These are phyloP conservation scores for Virgularia gustaviana DNA, from an alignment of 92 coral and sea anemone genomes.

Conservation along the genomic window DNA sequence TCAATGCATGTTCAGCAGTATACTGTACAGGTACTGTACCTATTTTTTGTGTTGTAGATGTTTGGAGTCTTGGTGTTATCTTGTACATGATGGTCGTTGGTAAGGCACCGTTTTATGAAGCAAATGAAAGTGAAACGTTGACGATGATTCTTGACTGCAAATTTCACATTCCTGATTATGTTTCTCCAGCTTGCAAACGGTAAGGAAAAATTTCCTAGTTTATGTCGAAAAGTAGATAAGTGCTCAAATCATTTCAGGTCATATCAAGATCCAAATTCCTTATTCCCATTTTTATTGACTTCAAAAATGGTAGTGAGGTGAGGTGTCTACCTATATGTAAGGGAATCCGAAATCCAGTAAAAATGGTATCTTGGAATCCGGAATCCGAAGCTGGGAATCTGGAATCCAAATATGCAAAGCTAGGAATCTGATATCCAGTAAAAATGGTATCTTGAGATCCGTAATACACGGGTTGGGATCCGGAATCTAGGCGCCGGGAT, in stretches of 20 bases:
- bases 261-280: neutral
- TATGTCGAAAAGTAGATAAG: neutral
- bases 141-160: constrained; percentile 91
- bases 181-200: constrained; percentile 72
- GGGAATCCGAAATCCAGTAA: too few relatives aligned
- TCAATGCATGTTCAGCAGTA: neutral
- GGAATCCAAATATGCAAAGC: too few relatives aligned
- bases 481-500: too few relatives aligned
- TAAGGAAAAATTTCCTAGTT: constrained; percentile 9
- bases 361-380: too few relatives aligned
- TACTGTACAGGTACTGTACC: too few relatives aligned
- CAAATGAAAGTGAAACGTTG: constrained; percentile 94
- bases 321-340: neutral
- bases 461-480: too few relatives aligned
- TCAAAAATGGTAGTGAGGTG: neutral
- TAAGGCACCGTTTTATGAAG: constrained; percentile 88
- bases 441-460: too few relatives aligned
- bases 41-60: constrained; percentile 54
- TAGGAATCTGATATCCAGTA: too few relatives aligned
- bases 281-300: neutral
- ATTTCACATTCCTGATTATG: constrained; percentile 79
- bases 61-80: constrained; percentile 98
- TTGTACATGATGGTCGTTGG: constrained; percentile 95
- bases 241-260: neutral
- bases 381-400: too few relatives aligned